phyloP scores from a whole-genome alignment of 2,888 invertebrate genomes.

The Maniola hyperantus region DNA sequence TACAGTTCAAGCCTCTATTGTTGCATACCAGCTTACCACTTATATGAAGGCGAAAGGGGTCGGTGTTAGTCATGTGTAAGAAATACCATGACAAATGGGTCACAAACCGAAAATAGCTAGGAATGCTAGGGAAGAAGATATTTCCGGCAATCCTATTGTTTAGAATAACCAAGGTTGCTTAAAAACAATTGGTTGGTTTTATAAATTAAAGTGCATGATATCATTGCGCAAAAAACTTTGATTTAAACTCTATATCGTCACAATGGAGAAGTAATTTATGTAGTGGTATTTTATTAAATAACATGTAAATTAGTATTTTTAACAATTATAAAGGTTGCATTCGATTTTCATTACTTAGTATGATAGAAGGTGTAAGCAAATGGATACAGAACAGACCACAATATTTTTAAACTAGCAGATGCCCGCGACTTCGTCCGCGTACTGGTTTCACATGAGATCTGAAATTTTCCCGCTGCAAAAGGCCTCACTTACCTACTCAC shows the following conservation, averaged over 20 bases:
- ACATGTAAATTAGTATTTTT: neutral
- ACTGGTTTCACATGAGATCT: too few relatives aligned
- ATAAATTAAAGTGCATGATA: conserved; percentile 1
- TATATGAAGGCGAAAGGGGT: too few relatives aligned
- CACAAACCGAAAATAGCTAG: conserved; percentile 8
- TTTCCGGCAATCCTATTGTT: conserved; percentile 15
- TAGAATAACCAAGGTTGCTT: conserved; percentile 11
- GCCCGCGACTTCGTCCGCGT: too few relatives aligned
- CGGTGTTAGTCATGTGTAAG: too few relatives aligned
- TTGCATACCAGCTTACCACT: too few relatives aligned
- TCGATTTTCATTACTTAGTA: too few relatives aligned
- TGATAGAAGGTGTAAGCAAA: too few relatives aligned
- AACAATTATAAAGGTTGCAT: neutral
- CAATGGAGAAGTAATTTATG: neutral
- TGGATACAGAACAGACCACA: too few relatives aligned
- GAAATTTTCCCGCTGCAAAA: too few relatives aligned
- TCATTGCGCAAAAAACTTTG: conserved; percentile 6
- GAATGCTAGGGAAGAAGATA: conserved; percentile 8
- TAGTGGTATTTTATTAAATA: neutral
- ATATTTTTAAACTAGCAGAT: too few relatives aligned
- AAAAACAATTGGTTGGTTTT: conserved; percentile 10
- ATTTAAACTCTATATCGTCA: conserved; percentile 4
- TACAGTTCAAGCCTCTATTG: too few relatives aligned
- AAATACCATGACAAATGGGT: neutral
- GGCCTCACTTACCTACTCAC: too few relatives aligned